Percentiles rank a stretch among this genome's conserved stretches.
phyloP scores from a whole-genome alignment of 1,140 invertebrate species.

The Procambarus virginalis region DNA sequence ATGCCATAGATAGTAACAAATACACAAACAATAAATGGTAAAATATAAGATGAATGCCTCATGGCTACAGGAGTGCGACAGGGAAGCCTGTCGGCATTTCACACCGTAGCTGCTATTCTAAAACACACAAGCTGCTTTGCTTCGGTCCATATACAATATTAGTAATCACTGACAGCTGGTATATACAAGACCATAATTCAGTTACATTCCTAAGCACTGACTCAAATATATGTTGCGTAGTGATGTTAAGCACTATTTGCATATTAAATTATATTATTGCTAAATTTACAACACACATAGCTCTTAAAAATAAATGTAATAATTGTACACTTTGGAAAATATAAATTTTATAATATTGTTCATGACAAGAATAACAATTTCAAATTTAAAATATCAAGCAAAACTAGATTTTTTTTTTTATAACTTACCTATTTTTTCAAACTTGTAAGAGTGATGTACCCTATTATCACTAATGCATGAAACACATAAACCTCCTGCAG shows the following conservation, averaged over 20 bases:
- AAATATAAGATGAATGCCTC: neutral
- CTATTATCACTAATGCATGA: neutral
- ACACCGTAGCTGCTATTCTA: neutral
- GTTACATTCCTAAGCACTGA: neutral
- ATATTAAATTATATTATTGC: constrained; percentile 12
- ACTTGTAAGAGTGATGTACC: neutral
- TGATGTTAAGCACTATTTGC: neutral
- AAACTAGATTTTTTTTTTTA: neutral
- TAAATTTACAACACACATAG: constrained; percentile 13
- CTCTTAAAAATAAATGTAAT: neutral
- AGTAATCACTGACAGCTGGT: neutral
- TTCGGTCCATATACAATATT: neutral
- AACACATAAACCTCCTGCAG: neutral
- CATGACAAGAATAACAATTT: neutral
- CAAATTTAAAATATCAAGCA: neutral
- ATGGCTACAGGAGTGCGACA: neutral
- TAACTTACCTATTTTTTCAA: neutral
- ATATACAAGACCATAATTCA: neutral
- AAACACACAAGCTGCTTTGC: neutral
- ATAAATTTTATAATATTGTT: neutral
- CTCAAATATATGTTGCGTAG: neutral
- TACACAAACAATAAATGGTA: neutral
- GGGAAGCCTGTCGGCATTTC: neutral
- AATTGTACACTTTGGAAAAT: neutral
- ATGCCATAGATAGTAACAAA: neutral